Percentiles rank a stretch among this genome's conserved stretches.
Conservation (phyloP, 2,888 invertebrate species). For the Branchellion lobata region DNA sequence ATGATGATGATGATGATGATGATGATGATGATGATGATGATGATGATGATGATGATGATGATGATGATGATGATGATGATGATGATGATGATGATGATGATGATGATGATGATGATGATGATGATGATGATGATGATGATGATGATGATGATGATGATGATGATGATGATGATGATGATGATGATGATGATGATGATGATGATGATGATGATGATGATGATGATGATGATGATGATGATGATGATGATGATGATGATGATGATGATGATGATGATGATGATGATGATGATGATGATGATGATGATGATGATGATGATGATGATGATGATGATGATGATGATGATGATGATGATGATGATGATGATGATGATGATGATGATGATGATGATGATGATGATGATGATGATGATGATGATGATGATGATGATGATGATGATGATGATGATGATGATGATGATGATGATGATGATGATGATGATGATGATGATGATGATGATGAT, state of each 20-base stretch:
- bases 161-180: background rate
- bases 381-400: constrained; percentile 40
- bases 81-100: constrained; percentile 21
- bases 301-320: constrained; percentile 20
- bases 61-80: constrained; percentile 8
- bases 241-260: constrained; percentile 13
- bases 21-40: constrained; percentile 91
- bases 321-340: background rate
- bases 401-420: constrained; percentile 19
- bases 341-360: constrained; percentile 39
- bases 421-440: constrained; percentile 40
- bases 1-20: constrained; percentile 63
- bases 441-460: constrained; percentile 17
- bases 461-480: constrained; percentile 40
- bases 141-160: background rate
- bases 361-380: constrained; percentile 23
- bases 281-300: background rate
- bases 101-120: background rate
- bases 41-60: constrained; percentile 15
- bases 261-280: constrained; percentile 23
- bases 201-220: constrained; percentile 25
- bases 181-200: constrained; percentile 13
- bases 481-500: constrained; percentile 20
- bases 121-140: background rate
- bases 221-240: constrained; percentile 17